These are phyloP conservation scores for Oligia latruncula DNA, from an alignment of 2,888 invertebrate species.

Conservation along the genomic window DNA sequence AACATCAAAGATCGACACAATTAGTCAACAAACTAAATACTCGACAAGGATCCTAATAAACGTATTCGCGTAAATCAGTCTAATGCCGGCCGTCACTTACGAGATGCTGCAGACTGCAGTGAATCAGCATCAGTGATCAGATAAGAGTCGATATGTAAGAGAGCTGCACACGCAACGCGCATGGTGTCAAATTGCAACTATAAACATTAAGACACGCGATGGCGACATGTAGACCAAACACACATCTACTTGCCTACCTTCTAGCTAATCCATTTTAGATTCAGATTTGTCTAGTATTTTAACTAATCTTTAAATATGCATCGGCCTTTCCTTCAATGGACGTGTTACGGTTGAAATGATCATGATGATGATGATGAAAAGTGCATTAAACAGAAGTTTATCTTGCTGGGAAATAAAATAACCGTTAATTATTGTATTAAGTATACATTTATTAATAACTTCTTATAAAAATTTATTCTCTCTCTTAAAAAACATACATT, in stretches of 20 bases:
- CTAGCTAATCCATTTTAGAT: not conserved
- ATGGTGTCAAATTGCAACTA: slow-evolving; percentile 34
- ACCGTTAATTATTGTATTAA: not conserved
- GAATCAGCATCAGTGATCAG: slow-evolving; percentile 48
- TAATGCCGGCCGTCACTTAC: slow-evolving; percentile 22
- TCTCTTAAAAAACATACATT: slow-evolving; percentile 68
- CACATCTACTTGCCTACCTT: not conserved
- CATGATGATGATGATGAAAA: not conserved
- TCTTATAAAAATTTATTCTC: slow-evolving; percentile 2
- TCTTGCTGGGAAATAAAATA: slow-evolving; percentile 9
- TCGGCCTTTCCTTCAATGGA: not conserved
- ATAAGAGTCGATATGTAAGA: slow-evolving; percentile 42
- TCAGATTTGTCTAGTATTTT: not conserved
- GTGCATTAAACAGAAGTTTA: not conserved
- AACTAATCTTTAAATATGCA: not conserved
- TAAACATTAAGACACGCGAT: slow-evolving; percentile 38
- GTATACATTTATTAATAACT: slow-evolving; percentile 28
- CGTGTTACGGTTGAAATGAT: not conserved
- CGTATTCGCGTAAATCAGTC: slow-evolving; percentile 45
- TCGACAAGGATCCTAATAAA: slow-evolving; percentile 24
- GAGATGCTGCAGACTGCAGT: slow-evolving; percentile 12
- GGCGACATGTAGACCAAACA: slow-evolving; percentile 4
- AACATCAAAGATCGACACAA: slow-evolving; percentile 4
- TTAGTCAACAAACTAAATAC: slow-evolving; percentile 24
- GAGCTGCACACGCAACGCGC: slow-evolving; percentile 38